Base-by-base conservation (phyloP, 2,888 invertebrate species). In the Philereme transversata region DNA sequence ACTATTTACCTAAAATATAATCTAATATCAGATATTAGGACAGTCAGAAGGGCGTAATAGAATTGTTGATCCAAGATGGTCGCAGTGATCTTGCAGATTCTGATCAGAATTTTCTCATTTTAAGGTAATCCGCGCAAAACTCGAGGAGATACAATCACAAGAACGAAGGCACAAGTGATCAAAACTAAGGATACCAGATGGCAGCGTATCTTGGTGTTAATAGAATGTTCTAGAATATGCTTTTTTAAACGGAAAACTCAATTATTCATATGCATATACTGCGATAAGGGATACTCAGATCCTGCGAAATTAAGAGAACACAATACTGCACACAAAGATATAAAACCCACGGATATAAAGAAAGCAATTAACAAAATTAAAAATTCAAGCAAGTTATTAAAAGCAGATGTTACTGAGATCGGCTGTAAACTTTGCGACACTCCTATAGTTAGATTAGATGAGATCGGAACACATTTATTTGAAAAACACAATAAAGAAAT, bases 191-290 rank as follows among this genome's bases (percentile, higher is more conserved):
- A n/a, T 10, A 5, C 4, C 7, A 45, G 22, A 45, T 22, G 22
- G 45, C 45, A 22, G 6, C 81, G 87, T 10, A 82, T 85, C 0
- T 40, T 54, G n/a, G 7, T 51, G 44, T 48, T 62, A 10, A 51
- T 62, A 45, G 51, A 62, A 38, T 58, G 48, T 44, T 62, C 62
- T 11, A 54, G 51, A 55, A 51, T 62, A 47, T 62, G 53, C 40
- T 51, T 43, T 1, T 62, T 58, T 49, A 62, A 58, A 54, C 44
- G 44, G 10, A 62, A 48, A 55, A 11, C 40, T 0, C 36, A 50
- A 8, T 55, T 44, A 47, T 62, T 11, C 46, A 79, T 76, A 47
- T 81, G 82, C 51, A 75, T 75, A 4, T 74, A 77, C 51, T 82
- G 82, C 54, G 60, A 67, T 36, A 70, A 79, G 51, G 65, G 74